Evolutionary conservation across 2,113 vertebrate species (phyloP).

Genomic region (Oriolus oriolus): DNA sequence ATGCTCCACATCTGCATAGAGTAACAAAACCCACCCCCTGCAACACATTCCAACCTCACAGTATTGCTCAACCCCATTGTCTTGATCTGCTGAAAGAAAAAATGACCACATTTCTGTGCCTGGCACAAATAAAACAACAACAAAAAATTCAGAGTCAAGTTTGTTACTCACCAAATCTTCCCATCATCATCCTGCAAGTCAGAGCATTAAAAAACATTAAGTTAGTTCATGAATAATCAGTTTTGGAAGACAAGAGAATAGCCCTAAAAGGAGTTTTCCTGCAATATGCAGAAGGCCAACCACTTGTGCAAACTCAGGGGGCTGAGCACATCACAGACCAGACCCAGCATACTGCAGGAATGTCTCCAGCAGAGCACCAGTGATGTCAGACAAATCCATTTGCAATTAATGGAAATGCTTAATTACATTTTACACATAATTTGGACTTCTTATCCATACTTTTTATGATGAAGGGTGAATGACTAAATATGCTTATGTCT

Average conservation of each 20-base stretch:
- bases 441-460: not conserved
- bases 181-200: conserved; percentile 90
- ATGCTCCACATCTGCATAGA: not conserved
- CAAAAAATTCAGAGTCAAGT: not conserved
- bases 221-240: not conserved
- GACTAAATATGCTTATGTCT: not conserved
- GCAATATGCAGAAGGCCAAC: not conserved
- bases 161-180: conserved; percentile 86
- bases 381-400: not conserved
- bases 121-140: not conserved
- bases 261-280: not conserved
- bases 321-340: not conserved
- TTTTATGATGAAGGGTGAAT: not conserved
- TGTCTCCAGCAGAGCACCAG: not conserved
- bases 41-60: not conserved
- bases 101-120: not conserved
- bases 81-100: not conserved
- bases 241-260: not conserved
- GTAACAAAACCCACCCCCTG: not conserved
- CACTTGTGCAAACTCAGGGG: not conserved
- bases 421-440: not conserved
- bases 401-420: not conserved
- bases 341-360: not conserved
- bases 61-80: not conserved
- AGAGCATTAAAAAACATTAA: not conserved